These are phyloP conservation scores for Platichthys stellatus DNA, from an alignment of 2,113 vertebrate species.

Conservation along the genomic window DNA sequence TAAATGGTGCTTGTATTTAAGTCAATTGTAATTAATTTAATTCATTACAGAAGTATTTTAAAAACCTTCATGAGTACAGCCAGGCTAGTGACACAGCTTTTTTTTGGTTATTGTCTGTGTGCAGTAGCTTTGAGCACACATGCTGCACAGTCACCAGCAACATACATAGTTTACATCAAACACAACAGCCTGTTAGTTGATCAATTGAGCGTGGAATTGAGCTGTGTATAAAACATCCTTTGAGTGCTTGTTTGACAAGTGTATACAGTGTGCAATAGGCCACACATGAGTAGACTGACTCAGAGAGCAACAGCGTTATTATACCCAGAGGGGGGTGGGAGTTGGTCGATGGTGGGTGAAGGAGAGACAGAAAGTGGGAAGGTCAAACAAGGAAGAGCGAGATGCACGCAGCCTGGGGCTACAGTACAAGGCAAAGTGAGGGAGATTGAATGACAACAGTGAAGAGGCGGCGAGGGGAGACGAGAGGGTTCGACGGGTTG, in stretches of 20 bases:
- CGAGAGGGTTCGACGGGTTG: constrained; percentile 8
- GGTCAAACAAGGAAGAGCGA: constrained; percentile 39
- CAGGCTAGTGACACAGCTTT: too few relatives aligned
- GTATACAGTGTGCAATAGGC: constrained; percentile 29
- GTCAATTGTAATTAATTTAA: not conserved
- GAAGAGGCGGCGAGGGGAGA: constrained; percentile 12
- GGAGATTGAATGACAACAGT: constrained; percentile 17
- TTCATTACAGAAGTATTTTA: not conserved
- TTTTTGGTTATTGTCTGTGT: not conserved
- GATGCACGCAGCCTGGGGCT: constrained; percentile 13
- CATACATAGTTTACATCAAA: constrained; percentile 7
- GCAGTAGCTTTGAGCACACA: not conserved
- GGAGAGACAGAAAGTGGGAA: constrained; percentile 7
- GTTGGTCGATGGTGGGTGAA: not conserved
- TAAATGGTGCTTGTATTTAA: not conserved
- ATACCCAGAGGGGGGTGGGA: not conserved
- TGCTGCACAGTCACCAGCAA: not conserved
- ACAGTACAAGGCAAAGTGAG: constrained; percentile 8
- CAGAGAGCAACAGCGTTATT: not conserved
- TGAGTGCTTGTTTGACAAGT: constrained; percentile 46
- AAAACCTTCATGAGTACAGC: not conserved
- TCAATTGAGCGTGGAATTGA: constrained; percentile 46
- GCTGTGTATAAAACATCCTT: constrained; percentile 52
- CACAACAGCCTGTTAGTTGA: constrained; percentile 38
- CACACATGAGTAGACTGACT: constrained; percentile 50